phyloP scores from a whole-genome alignment of 2,797 vertebrate genomes.

The Microctenopoma lineatum region DNA sequence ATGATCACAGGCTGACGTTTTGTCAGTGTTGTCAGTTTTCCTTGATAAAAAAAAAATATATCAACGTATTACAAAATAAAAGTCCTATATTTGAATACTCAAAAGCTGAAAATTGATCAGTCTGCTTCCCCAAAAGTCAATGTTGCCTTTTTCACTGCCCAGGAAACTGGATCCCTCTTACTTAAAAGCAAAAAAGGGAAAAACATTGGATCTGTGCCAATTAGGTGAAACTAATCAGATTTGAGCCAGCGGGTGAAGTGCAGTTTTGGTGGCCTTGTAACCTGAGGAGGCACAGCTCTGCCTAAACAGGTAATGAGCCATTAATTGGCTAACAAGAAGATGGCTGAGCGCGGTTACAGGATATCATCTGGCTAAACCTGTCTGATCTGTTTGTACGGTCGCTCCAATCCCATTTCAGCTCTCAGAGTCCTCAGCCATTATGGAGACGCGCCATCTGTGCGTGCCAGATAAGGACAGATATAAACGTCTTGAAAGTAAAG shows the following conservation, averaged over 20 bases:
- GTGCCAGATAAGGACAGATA: slow-evolving; percentile 20
- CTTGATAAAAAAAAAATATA: not conserved
- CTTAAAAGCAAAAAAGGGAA: slow-evolving; percentile 30
- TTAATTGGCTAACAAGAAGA: slow-evolving; percentile 66
- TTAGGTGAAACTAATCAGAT: slow-evolving; percentile 58
- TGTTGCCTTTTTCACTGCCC: slow-evolving; percentile 7
- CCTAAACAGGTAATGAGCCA: slow-evolving; percentile 66
- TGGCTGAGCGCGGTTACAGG: slow-evolving; percentile 50
- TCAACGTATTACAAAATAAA: not conserved
- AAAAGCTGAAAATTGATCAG: slow-evolving; percentile 24
- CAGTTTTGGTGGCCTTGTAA: slow-evolving; percentile 61
- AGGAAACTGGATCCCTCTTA: slow-evolving; percentile 32
- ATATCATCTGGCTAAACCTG: slow-evolving; percentile 64
- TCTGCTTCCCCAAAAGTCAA: not conserved
- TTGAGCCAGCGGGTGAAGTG: slow-evolving; percentile 41
- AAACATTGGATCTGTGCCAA: slow-evolving; percentile 45
- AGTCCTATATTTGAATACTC: slow-evolving; percentile 4
- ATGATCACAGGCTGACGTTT: slow-evolving; percentile 1
- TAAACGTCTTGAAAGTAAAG: slow-evolving; percentile 14
- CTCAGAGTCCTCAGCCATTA: slow-evolving; percentile 16
- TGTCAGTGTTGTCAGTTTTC: slow-evolving; percentile 1
- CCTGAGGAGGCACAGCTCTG: slow-evolving; percentile 54
- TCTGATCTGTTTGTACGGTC: slow-evolving; percentile 62
- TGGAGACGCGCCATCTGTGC: slow-evolving; percentile 50
- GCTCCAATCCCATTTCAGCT: slow-evolving; percentile 51